Conservation (phyloP, 2,797 vertebrate genomes). For the Cercopithecus neglectus region DNA sequence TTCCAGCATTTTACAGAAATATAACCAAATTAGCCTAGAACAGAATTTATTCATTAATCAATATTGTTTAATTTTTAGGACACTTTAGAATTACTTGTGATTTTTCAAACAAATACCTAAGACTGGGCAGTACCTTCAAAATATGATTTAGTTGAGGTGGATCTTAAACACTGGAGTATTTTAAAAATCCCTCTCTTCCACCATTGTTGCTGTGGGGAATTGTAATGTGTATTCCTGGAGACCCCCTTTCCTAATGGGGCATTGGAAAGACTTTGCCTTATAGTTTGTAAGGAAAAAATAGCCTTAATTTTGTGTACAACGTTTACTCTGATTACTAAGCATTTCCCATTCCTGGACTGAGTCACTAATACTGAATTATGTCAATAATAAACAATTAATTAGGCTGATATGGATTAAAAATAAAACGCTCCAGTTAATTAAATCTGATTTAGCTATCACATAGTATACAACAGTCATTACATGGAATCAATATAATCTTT, state of each 20-base stretch:
- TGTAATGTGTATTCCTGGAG: neutral
- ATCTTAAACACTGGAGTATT: neutral
- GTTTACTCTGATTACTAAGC: neutral
- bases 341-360: neutral
- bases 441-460: neutral
- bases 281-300: neutral
- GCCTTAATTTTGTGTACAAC: neutral
- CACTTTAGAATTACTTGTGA: neutral
- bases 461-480: neutral
- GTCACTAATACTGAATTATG: neutral
- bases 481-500: neutral
- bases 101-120: neutral
- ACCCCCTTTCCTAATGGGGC: neutral
- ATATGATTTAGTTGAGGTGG: neutral
- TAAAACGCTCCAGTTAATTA: neutral
- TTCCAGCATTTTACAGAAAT: neutral
- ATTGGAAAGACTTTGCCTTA: neutral
- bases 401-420: neutral
- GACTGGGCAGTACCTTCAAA: neutral
- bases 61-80: neutral
- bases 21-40: neutral
- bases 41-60: neutral
- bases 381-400: conserved; percentile 6
- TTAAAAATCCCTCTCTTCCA: fast-evolving
- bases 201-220: neutral